These are phyloP conservation scores for Corythaixoides concolor DNA, from an alignment of 2,113 vertebrate species.

Conservation along the genomic window DNA sequence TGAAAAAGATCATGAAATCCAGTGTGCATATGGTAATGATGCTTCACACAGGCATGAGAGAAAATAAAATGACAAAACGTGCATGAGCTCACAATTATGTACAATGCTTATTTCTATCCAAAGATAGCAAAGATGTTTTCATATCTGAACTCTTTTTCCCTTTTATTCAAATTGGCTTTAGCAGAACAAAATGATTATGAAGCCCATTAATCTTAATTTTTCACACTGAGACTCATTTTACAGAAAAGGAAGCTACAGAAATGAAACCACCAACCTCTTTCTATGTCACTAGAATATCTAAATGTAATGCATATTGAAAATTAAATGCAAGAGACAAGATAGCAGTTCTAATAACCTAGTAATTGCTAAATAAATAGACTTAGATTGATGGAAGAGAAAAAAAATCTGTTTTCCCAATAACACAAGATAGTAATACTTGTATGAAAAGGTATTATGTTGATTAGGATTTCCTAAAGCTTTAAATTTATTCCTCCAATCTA, in stretches of 20 bases:
- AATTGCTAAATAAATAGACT: slow-evolving; percentile 78
- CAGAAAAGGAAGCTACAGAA: slow-evolving; percentile 67
- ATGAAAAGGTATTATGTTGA: slow-evolving; percentile 43
- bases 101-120: slow-evolving; percentile 43
- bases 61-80: slow-evolving; percentile 5
- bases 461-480: slow-evolving; percentile 60
- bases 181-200: slow-evolving; percentile 74
- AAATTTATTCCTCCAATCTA: slow-evolving; percentile 27
- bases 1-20: neutral
- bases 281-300: slow-evolving; percentile 70
- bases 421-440: slow-evolving; percentile 34
- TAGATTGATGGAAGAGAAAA: slow-evolving; percentile 72
- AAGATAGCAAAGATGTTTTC: slow-evolving; percentile 40
- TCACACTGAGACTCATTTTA: slow-evolving; percentile 76
- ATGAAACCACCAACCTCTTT: slow-evolving; percentile 53
- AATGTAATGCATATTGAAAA: slow-evolving; percentile 74
- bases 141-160: neutral
- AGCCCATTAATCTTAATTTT: slow-evolving; percentile 83
- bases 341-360: slow-evolving; percentile 72
- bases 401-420: slow-evolving; percentile 44
- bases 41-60: neutral
- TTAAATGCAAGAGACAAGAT: slow-evolving; percentile 75
- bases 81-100: neutral
- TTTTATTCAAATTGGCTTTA: slow-evolving; percentile 72
- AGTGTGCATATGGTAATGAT: neutral